Base-by-base conservation (phyloP, 2,888 invertebrate genomes). In the Eulithis prunata region DNA sequence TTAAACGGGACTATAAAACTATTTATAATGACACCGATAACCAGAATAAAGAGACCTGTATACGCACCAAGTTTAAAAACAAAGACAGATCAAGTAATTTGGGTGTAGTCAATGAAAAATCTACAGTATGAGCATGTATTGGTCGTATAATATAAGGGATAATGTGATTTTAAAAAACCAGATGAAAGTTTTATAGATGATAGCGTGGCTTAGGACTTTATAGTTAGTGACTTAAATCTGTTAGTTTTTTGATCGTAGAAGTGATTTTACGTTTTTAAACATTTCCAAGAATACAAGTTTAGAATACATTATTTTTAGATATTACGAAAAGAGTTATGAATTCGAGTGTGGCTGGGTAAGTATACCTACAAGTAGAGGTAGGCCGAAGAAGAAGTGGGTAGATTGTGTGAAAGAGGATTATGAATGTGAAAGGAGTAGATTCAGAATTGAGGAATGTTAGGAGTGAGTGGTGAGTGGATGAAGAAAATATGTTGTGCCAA, bases 1-100 rank as follows among this genome's bases (percentile, higher is more conserved):
- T 74, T 84, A 80, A 85, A 84, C 80, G 78, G 75, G 77, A 72
- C 76, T 75, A 76, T 79, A 78, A 75, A 75, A 74, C 75, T 85
- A 84, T 85, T 86, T 84, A 83, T 85, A 86, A 73, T 61, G 70
- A 70, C 72, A 71, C 51, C 45, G 69, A 38, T 8, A 36, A 51
- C 85, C 82, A 84, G 12, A 65, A 4, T 69, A 68, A 12, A 10
- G 8, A 71, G 81, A 76, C 36, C 81, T 70, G 5, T 60, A 5
- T 10, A 2, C 13, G 3, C 11, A 38, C 53, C 21, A 11, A 36
- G 13, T 13, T 12, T 32, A 6, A 43, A 62, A 36, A 3, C 5
- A 5, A 13, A 2, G 0, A 45, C 12, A 71, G 82, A 1, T 73
- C 83, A 71, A 46, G 7, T 36, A 77, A 21, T 69, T 53, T 79